A percentile compares a stretch with the other conserved stretches of the same genome.
These are phyloP conservation scores for Andrena trimmerana DNA, from an alignment of 2,888 invertebrate species.

Conservation along the genomic window DNA sequence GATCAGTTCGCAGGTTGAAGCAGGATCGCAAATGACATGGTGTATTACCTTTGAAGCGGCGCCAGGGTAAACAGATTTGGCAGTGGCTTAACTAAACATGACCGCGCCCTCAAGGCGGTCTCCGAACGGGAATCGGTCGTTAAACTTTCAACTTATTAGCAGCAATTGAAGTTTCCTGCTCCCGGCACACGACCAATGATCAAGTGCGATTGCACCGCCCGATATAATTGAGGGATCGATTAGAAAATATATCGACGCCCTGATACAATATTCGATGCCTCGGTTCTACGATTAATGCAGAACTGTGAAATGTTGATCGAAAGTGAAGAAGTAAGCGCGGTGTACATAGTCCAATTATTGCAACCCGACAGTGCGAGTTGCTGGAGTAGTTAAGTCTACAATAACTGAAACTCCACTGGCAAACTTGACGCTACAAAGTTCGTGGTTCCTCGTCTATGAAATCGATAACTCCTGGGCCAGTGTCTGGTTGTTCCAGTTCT, in stretches of 20 bases:
- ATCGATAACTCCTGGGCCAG: slow-evolving; percentile 1
- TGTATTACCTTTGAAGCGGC: neutral
- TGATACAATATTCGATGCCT: too few species aligned
- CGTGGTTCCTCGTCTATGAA: slow-evolving; percentile 4
- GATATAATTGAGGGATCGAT: too few species aligned
- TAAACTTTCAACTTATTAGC: slow-evolving; percentile 27
- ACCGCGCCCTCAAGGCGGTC: neutral
- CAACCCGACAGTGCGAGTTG: slow-evolving; percentile 12
- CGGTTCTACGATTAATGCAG: too few species aligned
- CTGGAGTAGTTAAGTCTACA: slow-evolving; percentile 13
- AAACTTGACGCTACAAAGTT: slow-evolving; percentile 7
- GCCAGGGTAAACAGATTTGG: neutral
- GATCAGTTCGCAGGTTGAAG: slow-evolving; percentile 2
- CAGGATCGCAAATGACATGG: neutral
- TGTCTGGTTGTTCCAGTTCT: neutral
- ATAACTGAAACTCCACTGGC: slow-evolving; percentile 15
- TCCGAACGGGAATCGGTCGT: neutral
- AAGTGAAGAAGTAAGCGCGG: slow-evolving; percentile 8
- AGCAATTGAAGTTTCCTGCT: slow-evolving; percentile 6
- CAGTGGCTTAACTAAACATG: neutral
- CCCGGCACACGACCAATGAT: neutral
- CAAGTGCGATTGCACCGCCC: too few species aligned
- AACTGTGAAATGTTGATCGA: neutral
- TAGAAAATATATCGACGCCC: too few species aligned
- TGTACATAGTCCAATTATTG: slow-evolving; percentile 25